Conservation (phyloP, 2,888 invertebrate genomes). For the Unio pictorum region DNA sequence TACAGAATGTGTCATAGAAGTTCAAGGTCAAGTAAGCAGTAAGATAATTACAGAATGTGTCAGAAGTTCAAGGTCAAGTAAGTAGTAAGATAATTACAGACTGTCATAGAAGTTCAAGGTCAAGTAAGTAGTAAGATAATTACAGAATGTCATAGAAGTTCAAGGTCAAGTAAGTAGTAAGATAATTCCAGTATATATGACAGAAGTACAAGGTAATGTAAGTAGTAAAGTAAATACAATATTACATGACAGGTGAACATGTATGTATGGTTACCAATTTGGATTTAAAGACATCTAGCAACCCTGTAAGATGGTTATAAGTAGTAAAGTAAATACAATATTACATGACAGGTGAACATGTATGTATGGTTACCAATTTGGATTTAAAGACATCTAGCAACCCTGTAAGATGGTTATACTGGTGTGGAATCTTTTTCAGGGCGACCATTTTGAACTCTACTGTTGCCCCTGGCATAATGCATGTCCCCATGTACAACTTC, state of each 20-base stretch:
- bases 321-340: background rate
- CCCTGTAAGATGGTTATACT: conserved; percentile 85
- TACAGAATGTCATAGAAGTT: too few relatives aligned
- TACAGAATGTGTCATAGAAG: too few relatives aligned
- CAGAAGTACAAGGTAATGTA: background rate
- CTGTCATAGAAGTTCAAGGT: too few relatives aligned
- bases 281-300: conserved; percentile 90
- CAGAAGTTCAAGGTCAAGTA: background rate
- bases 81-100: too few relatives aligned
- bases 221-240: background rate
- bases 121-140: too few relatives aligned
- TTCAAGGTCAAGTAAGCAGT: too few relatives aligned
- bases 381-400: conserved; percentile 90
- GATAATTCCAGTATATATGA: too few relatives aligned
- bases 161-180: too few relatives aligned
- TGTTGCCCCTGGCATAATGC: conserved; percentile 82
- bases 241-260: background rate
- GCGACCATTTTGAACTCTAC: conserved; percentile 93
- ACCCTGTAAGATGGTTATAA: conserved; percentile 72
- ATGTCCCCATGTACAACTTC: conserved; percentile 81
- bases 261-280: conserved; percentile 76
- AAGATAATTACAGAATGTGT: background rate
- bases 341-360: background rate
- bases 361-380: conserved; percentile 76
- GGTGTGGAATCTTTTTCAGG: conserved; percentile 83